Percentiles rank a stretch among this genome's conserved stretches.
phyloP scores from a whole-genome alignment of 2,888 invertebrate genomes.

The Sphaerophoria rueppellii region DNA sequence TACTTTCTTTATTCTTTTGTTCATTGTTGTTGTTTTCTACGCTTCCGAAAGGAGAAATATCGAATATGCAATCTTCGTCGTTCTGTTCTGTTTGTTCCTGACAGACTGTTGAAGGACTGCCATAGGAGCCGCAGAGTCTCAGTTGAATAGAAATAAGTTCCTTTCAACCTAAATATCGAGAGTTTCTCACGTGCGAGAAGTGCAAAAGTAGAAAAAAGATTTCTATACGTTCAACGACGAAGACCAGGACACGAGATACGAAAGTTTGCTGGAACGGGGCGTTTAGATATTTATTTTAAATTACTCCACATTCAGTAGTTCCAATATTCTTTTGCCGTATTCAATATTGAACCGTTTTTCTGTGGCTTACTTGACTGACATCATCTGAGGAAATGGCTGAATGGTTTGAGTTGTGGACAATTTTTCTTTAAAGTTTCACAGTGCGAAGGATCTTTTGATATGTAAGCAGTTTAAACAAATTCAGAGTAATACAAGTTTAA shows the following conservation, averaged over 20 bases:
- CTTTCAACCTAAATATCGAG: constrained; percentile 72
- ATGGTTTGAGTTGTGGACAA: not conserved
- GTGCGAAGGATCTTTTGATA: too few species aligned
- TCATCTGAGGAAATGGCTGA: constrained; percentile 46
- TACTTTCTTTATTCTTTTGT: constrained; percentile 2
- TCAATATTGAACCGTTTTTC: not conserved
- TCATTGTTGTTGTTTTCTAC: constrained; percentile 6
- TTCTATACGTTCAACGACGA: constrained; percentile 16
- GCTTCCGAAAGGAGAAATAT: too few species aligned
- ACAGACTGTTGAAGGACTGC: constrained; percentile 26
- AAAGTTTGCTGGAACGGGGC: not conserved
- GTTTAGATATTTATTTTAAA: constrained; percentile 51
- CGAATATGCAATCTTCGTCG: too few species aligned
- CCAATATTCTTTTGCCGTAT: constrained; percentile 4
- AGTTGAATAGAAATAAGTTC: constrained; percentile 69
- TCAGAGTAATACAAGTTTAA: too few species aligned
- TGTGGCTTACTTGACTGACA: constrained; percentile 25
- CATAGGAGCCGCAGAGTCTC: constrained; percentile 39
- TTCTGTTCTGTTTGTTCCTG: constrained; percentile 28
- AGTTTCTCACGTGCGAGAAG: constrained; percentile 66
- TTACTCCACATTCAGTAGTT: constrained; percentile 23
- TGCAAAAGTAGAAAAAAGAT: constrained; percentile 35
- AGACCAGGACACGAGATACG: not conserved
- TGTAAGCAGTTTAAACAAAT: too few species aligned
- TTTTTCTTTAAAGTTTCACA: too few species aligned